Percentiles rank a stretch among this genome's conserved stretches.
Evolutionary conservation across 1,140 invertebrate genomes (phyloP).

Genomic region (Contarinia nasturtii): DNA sequence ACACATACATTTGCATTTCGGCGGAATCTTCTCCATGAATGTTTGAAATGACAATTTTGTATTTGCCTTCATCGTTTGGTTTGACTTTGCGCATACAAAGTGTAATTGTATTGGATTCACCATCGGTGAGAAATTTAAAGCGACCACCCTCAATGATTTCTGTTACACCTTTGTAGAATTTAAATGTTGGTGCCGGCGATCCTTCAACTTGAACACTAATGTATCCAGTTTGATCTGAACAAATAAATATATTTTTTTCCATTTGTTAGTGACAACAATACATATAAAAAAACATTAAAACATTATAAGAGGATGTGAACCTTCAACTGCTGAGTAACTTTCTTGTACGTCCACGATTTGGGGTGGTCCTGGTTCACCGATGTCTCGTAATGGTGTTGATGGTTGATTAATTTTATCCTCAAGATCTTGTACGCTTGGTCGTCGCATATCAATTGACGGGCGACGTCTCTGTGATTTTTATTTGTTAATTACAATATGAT

Average conservation of each 20-base stretch:
- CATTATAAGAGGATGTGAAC: conserved; percentile 24
- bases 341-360: conserved; percentile 76
- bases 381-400: conserved; percentile 63
- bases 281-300: neutral
- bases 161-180: conserved; percentile 83
- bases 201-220: conserved; percentile 77
- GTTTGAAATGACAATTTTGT: conserved; percentile 82
- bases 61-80: conserved; percentile 92
- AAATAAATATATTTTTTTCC: neutral
- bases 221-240: conserved; percentile 67
- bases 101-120: conserved; percentile 72
- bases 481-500: conserved; percentile 9
- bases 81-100: conserved; percentile 91
- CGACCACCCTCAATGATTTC: conserved; percentile 85
- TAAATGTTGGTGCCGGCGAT: conserved; percentile 82
- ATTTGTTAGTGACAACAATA: neutral
- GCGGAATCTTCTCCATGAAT: conserved; percentile 85
- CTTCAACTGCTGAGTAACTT: conserved; percentile 81
- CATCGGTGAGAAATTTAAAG: conserved; percentile 80
- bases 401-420: conserved; percentile 79
- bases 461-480: conserved; percentile 66
- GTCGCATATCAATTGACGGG: conserved; percentile 64
- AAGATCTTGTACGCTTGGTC: conserved; percentile 71
- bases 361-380: conserved; percentile 61
- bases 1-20: conserved; percentile 89